Evolutionary conservation across 2,113 vertebrate genomes (phyloP), one percentile per base, ranked within the genome.

Genomic region (Vanacampus margaritifer): DNA sequence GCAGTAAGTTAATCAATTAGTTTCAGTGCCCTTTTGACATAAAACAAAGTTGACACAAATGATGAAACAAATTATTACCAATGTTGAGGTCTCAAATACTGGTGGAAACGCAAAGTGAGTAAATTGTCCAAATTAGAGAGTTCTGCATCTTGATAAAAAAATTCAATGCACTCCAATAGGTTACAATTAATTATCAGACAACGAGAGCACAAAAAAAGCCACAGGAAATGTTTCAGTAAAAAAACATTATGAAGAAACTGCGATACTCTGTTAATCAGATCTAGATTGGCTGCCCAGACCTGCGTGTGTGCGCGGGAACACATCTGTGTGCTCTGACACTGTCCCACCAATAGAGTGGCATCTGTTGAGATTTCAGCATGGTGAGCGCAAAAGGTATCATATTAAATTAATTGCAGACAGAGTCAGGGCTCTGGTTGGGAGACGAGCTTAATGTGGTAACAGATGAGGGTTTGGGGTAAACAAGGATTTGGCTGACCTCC

Each of bases 381-480:
- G 65, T 45, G 67, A 61, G 76, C 75, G 80, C 72, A 72, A 85
- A 83, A 85, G 80, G 84, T 89, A 87, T 86, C 71, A 71, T 84
- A 82, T 88, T 87, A 83, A 81, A 81, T 86, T 79, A 84, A 89
- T 83, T 84, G 82, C 82, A 77, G 66, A 67, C 75, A 21, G 65
- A 78, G 88, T 75, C 61, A 45, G 64, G 65, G 67, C 78, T 70
- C 73, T 71, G 83, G 79, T 75, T 81, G 72, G 79, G 73, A 86
- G 84, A 79, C 79, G 8, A 78, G 80, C 74, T 84, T 87, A 87
- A 79, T 74, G 78, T 65, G 72, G 70, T 75, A 80, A 80, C 82
- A 88, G 84, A 87, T 84, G 81, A 86, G 73, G 69, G 84, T 76
- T 79, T 62, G 68, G 75, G 81, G 84, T 84, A 87, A 88, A 87